Evolutionary conservation across 2,888 invertebrate genomes (phyloP).

Genomic region (Temnothorax unifasciatus): DNA sequence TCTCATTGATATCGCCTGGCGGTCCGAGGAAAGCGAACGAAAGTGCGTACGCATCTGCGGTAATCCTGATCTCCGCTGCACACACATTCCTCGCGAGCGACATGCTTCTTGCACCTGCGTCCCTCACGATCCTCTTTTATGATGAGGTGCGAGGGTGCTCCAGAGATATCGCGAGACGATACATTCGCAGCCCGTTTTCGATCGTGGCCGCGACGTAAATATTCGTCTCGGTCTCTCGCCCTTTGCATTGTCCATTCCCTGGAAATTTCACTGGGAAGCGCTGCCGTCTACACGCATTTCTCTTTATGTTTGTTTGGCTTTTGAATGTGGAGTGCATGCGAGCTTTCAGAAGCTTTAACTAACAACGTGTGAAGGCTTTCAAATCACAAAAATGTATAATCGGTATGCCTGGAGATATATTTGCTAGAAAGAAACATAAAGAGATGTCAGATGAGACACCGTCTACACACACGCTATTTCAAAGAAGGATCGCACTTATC

Average conservation of each 20-base stretch:
- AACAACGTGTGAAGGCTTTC: background rate
- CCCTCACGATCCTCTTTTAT: too few relatives aligned
- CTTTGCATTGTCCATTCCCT: background rate
- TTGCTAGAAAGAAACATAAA: background rate
- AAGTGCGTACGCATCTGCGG: conserved; percentile 35
- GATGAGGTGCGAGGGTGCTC: background rate
- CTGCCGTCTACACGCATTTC: background rate
- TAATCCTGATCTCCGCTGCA: background rate
- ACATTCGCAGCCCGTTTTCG: background rate
- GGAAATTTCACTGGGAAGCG: background rate
- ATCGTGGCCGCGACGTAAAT: background rate
- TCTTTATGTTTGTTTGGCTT: conserved; percentile 3
- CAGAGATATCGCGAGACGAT: background rate
- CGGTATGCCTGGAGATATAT: background rate
- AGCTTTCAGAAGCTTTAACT: background rate
- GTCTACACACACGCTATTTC: background rate
- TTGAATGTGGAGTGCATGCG: background rate
- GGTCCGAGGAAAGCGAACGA: conserved; percentile 47
- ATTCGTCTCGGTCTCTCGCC: background rate
- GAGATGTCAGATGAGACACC: background rate
- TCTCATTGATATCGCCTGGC: conserved; percentile 60
- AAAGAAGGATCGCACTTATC: background rate
- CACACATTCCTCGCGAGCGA: too few relatives aligned
- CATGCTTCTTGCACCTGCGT: background rate
- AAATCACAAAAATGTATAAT: conserved; percentile 1